A percentile compares a stretch with the other conserved stretches of the same genome.
phyloP scores from a whole-genome alignment of 2,797 vertebrate genomes.

The Dicrostonyx torquatus region DNA sequence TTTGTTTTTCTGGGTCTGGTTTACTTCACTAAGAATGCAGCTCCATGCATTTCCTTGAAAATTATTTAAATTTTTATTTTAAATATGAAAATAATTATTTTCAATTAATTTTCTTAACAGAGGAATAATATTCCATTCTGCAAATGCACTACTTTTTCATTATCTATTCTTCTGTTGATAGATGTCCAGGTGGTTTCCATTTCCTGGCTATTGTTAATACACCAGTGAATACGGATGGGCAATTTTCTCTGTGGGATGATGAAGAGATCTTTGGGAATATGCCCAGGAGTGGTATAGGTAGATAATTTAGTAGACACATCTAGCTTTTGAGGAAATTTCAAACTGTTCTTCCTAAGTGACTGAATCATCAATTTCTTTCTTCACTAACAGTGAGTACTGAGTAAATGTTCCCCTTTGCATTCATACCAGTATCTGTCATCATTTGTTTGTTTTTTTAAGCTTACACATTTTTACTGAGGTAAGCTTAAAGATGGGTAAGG shows the following conservation, averaged over 20 bases:
- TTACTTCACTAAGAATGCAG: background rate
- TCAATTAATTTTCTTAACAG: background rate
- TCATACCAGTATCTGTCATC: background rate
- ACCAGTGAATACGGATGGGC: background rate
- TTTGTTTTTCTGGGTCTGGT: background rate
- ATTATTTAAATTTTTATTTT: background rate
- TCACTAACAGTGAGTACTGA: background rate
- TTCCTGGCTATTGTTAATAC: background rate
- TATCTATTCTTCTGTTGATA: background rate
- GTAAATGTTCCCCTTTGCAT: background rate
- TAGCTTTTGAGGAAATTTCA: background rate
- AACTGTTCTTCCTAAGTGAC: background rate
- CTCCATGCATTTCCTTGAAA: background rate
- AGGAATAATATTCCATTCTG: background rate
- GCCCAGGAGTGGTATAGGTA: background rate
- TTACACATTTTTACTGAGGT: background rate
- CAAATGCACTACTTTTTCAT: background rate
- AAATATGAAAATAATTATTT: no score
- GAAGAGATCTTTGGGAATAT: background rate
- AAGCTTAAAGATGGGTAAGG: no score
- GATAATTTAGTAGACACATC: background rate
- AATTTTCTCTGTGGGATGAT: background rate
- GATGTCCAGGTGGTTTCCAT: background rate
- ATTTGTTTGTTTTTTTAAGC: background rate
- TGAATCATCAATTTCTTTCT: background rate